phyloP scores from a whole-genome alignment of 1,140 invertebrate species.

The Lasaia peninsularis region DNA sequence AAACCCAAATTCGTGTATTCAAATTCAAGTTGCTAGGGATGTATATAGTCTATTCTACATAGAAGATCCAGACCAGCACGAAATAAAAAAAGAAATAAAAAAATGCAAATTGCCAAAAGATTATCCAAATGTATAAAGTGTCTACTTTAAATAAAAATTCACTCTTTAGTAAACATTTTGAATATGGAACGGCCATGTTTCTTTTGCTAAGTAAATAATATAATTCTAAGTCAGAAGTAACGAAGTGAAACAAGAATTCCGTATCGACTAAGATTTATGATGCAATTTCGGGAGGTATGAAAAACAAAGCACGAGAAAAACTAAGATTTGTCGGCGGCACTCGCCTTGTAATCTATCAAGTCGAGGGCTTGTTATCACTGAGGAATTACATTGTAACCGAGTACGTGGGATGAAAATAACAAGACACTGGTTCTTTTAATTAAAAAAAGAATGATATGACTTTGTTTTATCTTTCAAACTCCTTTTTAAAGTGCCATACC shows the following conservation, averaged over 20 bases:
- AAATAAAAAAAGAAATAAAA: no score
- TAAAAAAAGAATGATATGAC: neutral
- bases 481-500: no score
- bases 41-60: no score
- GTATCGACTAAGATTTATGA: slow-evolving; percentile 4
- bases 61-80: no score
- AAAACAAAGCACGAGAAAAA: slow-evolving; percentile 5
- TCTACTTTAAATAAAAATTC: no score
- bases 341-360: slow-evolving; percentile 1
- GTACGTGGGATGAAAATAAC: neutral
- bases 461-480: no score
- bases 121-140: no score
- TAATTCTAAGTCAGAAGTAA: neutral
- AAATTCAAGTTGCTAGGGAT: no score
- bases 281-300: slow-evolving; percentile 2
- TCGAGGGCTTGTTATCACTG: neutral
- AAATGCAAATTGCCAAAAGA: no score
- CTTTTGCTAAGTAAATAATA: neutral
- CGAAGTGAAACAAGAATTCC: neutral
- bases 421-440: neutral
- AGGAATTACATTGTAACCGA: neutral
- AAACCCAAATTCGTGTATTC: no score
- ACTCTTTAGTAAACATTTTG: neutral
- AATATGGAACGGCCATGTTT: neutral
- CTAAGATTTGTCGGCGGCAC: slow-evolving; percentile 4